Base-by-base conservation (phyloP, 2,797 vertebrate genomes). In the Sarcophilus harrisii region DNA sequence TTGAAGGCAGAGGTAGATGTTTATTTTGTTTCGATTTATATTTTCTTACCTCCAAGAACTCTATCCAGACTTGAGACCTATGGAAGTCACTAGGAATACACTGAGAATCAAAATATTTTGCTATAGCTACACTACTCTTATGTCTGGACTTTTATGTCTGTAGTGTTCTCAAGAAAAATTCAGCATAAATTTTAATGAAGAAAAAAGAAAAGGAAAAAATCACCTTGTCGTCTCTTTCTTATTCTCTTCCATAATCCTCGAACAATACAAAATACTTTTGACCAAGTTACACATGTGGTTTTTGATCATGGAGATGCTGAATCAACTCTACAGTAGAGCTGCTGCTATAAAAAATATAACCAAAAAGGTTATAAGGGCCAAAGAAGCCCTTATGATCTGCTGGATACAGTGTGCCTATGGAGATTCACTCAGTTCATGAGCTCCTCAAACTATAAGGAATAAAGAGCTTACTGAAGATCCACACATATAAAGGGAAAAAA, bases 371-470 rank as follows among this genome's bases (percentile, higher is more conserved):
- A 96, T 0, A 0, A 93, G 93, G 98, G 97, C 97, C 98, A 96
- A 38, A 94, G 92, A 98, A 94, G 95, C 93, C 96, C 0, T 97
- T 99, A 21, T 98, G 95, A 96, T 98, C 98, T 90, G 91, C 96
- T 62, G 87, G 87, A 90, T 91, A 97, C 38, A 49, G 29, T 57
- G 60, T 0, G 5, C 95, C 98, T 91, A 0, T 81, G 5, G 98
- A 98, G 98, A 98, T 93, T 96, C 93, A 32, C 90, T 96, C 96
- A 0, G 59, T 97, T 95, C 96, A 92, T 62, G 62, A 49, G 16
- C 66, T 73, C 93, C 98, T 98, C 95, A 98, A 95, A 97, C 95
- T 32, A n/a, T 73, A 93, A 99, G 98, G 98, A 99, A 99, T 92
- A 98, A 98, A 98, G 91, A 98, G 97, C 93, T 95, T 98, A 98